Base-by-base conservation (phyloP, 2,797 vertebrate species). In the Acanthopagrus latus region DNA sequence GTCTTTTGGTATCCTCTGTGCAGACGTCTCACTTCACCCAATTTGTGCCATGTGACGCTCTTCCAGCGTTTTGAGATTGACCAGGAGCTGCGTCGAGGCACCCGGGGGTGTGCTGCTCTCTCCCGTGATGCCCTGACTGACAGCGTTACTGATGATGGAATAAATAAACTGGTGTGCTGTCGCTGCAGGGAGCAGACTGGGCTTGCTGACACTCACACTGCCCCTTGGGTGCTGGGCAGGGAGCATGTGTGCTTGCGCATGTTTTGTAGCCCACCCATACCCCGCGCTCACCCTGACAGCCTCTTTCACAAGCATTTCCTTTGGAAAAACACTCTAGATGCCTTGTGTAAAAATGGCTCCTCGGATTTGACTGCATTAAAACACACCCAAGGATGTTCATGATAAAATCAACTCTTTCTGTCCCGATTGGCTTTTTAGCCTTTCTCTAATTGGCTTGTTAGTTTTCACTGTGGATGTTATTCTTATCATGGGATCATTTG, bases 91-190 rank as follows among this genome's bases (percentile, higher is more conserved):
- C 0, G 21, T 2, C 7, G 21, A 38, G 38, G 9, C 41, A 63
- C 64, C 18, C 27, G 41, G 41, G 20, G 33, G 59, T 11, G 55
- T 23, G 47, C 1, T 43, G 58, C 68, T 52, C 17, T 11, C 11
- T 60, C 52, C 54, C 12, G 58, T 48, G 55, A n/a, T 27, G 54
- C 58, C 47, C 44, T 5, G 65, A 63, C 69, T 62, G 77, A 72
- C 69, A 44, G 47, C 70, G 70, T 84, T 64, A 59, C 72, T 69
- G 51, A 76, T 62, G 10, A n/a, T 43, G n/a, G 20, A 59, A 70
- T 76, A 78, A 80, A 75, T 67, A 75, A 72, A 70, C 25, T 16
- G 5, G 47, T 41, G 33, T 21, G 23, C 1, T 64, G 46, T 20
- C 59, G 71, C 74, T 75, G 64, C 18, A 55, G 43, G 43, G 63